Evolutionary conservation across 2,797 vertebrate genomes (phyloP).

Genomic region (Tenualosa thibaudeaui): DNA sequence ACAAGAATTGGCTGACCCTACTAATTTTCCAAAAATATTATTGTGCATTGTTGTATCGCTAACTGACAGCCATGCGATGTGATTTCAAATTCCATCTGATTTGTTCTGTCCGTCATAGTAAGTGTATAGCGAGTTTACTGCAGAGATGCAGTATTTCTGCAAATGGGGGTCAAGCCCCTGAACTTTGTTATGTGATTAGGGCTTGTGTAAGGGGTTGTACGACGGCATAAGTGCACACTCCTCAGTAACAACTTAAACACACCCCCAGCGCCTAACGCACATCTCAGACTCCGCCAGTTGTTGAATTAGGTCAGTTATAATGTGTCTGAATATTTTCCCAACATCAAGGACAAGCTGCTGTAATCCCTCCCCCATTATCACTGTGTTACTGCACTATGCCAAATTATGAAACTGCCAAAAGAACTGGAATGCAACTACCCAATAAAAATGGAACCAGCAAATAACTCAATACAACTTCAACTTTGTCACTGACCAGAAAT

Average conservation of each 20-base stretch:
- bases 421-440: not conserved
- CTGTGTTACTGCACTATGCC: not conserved
- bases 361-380: not conserved
- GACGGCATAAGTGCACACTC: not conserved
- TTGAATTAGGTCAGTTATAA: constrained; percentile 1
- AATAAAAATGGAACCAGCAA: not conserved
- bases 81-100: not conserved
- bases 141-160: constrained; percentile 13
- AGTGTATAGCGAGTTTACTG: not conserved
- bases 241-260: not conserved
- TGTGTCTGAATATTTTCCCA: constrained; percentile 10
- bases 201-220: constrained; percentile 21
- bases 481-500: not conserved
- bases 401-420: not conserved
- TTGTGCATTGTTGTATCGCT: not conserved
- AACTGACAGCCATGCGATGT: constrained; percentile 4
- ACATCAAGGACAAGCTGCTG: not conserved
- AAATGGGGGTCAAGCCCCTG: constrained; percentile 5
- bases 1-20: not conserved
- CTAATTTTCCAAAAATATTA: not conserved
- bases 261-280: not conserved
- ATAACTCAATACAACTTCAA: not conserved
- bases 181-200: constrained; percentile 15
- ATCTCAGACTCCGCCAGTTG: constrained; percentile 1
- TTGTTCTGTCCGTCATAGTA: not conserved